phyloP scores from a whole-genome alignment of 2,888 invertebrate species.

The Cheilosia grossa region DNA sequence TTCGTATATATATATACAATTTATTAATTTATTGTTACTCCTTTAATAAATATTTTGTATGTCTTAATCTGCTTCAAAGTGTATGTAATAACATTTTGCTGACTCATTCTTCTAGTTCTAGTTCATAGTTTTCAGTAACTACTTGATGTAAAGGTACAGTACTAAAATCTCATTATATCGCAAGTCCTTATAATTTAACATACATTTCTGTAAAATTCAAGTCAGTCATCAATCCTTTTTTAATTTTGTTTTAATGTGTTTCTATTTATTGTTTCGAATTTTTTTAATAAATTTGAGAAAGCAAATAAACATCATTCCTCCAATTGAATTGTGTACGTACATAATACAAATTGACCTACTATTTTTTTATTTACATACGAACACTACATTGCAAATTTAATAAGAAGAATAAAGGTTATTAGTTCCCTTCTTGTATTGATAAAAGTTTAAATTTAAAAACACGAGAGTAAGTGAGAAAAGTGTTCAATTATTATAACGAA shows the following conservation, averaged over 20 bases:
- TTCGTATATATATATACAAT: conserved; percentile 44
- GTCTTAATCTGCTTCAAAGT: conserved; percentile 68
- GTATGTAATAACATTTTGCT: conserved; percentile 21
- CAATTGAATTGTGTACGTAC: conserved; percentile 30
- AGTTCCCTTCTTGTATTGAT: conserved; percentile 11
- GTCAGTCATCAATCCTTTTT: conserved; percentile 58
- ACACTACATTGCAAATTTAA: conserved; percentile 30
- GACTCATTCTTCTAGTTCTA: conserved; percentile 30
- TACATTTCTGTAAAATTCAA: conserved; percentile 61
- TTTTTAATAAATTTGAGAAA: conserved; percentile 3
- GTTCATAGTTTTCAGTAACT: conserved; percentile 36
- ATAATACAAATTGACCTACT: conserved; percentile 65
- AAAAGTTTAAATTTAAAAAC: conserved; percentile 22
- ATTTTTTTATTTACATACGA: conserved; percentile 50
- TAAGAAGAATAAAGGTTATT: conserved; percentile 1
- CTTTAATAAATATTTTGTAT: conserved; percentile 63
- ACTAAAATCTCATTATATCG: conserved; percentile 53
- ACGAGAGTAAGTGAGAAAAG: conserved; percentile 9
- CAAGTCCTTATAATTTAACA: conserved; percentile 55
- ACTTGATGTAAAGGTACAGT: conserved; percentile 49
- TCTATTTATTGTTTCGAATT: conserved; percentile 29
- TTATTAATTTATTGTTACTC: conserved; percentile 23
- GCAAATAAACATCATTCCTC: conserved; percentile 27
- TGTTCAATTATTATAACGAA: conserved; percentile 1
- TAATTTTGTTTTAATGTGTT: conserved; percentile 22